Base-by-base conservation (phyloP, 2,888 invertebrate species). In the Nemotelus pantherinus region DNA sequence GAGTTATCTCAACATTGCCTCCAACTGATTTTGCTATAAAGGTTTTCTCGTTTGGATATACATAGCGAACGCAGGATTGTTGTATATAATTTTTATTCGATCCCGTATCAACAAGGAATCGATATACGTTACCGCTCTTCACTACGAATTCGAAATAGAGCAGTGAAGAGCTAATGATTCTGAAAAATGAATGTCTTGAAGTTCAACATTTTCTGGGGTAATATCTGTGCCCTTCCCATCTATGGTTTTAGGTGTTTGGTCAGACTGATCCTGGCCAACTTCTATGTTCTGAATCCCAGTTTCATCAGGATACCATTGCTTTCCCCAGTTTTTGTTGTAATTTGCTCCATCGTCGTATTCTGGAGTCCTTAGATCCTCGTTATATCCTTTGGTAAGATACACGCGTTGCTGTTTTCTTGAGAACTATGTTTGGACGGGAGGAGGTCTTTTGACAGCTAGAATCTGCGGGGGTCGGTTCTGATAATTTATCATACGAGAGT, bases 1-100 rank as follows among this genome's bases (percentile, higher is more conserved):
- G 79, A 10, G 76, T 79, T 10, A 79, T 76, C 77, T 80, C 25
- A 45, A 78, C 70, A 47, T 53, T 72, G 10, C 77, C 72, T 6
- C 63, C 63, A 3, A 63, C 63, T 4, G 57, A 57, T 25, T 57
- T 57, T 9, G 5, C 57, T 41, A 41, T 41, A 60, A 65, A 65
- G 25, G 60, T 45, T 3, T 72, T 72, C 45, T 72, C 41, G 25
- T 70, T 70, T 2, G 70, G 53, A 53, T 43, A 55, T 10, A 7
- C 10, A 9, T 7, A 55, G 6, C 41, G 10, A 9, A 70, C 70
- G n/a, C 43, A 70, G 39, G 39, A 9, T 4, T 58, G 72, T 10
- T 72, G 58, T 2, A 72, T 72, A 41, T 72, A 72, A 45, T 47
- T 58, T 58, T 72, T 72, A 7, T 72, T 72, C 25, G 72, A 44